Conservation (phyloP, 37 sponge, comb jelly and placozoan species). For the Halisarca cf. caerulea region DNA sequence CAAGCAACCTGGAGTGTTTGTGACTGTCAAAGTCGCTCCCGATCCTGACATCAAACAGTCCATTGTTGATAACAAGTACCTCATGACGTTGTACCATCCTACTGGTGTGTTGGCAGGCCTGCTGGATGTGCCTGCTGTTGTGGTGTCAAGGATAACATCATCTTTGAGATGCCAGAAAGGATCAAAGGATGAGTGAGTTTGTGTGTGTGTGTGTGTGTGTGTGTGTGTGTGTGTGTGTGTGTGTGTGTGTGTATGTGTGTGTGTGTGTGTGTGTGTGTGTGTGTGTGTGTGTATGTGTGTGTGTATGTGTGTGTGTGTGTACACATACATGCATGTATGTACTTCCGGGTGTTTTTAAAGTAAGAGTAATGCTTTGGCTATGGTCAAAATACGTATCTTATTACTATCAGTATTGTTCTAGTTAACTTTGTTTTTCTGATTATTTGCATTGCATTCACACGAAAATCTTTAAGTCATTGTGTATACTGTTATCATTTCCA, state of each 20-base stretch:
- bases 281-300: slow-evolving; percentile 10
- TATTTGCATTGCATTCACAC: neutral
- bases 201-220: slow-evolving; percentile 25
- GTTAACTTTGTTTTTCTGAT: too few species aligned
- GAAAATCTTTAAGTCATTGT: too few species aligned
- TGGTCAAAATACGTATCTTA: too few species aligned
- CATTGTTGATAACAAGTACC: neutral
- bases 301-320: neutral
- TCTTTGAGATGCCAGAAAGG: slow-evolving; percentile 62
- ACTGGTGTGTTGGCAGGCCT: slow-evolving; percentile 33
- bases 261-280: slow-evolving; percentile 25
- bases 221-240: slow-evolving; percentile 12
- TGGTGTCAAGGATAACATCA: slow-evolving; percentile 63
- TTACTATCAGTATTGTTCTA: too few species aligned
- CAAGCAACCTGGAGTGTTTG: slow-evolving; percentile 22
- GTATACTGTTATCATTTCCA: too few species aligned
- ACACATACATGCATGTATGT: neutral
- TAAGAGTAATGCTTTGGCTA: too few species aligned
- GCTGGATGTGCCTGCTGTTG: slow-evolving; percentile 30
- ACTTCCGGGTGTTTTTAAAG: neutral
- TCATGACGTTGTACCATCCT: slow-evolving; percentile 37
- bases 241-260: slow-evolving; percentile 7
- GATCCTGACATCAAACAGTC: slow-evolving; percentile 45
- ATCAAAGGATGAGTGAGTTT: slow-evolving; percentile 65
- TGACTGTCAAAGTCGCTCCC: slow-evolving; percentile 27